A percentile compares a stretch with the other conserved stretches of the same genome.
Evolutionary conservation across 2,797 vertebrate species (phyloP).

Genomic region (Neosilurus mollespiculum): DNA sequence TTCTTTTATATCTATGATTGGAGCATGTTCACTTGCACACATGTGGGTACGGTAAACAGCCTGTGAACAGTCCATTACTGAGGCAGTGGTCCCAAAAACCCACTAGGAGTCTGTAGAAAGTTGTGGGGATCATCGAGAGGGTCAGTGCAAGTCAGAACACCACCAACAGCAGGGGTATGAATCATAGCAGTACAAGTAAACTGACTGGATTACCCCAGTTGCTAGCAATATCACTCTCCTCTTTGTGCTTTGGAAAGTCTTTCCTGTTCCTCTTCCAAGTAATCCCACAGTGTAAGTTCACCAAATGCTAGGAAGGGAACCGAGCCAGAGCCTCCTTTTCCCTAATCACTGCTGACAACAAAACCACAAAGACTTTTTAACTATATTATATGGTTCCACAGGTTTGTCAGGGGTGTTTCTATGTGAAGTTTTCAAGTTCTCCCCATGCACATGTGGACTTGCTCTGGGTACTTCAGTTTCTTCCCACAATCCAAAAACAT

Average conservation of each 20-base stretch:
- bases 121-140: neutral
- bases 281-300: slow-evolving; percentile 21
- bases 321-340: neutral
- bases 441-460: too few species aligned
- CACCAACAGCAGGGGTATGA: slow-evolving; percentile 16
- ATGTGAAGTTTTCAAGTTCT: too few species aligned
- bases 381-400: neutral
- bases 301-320: neutral
- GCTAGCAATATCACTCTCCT: neutral
- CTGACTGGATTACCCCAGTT: slow-evolving; percentile 8
- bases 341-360: neutral
- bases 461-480: too few species aligned
- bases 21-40: neutral
- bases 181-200: slow-evolving; percentile 1
- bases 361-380: neutral
- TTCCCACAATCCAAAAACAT: too few species aligned
- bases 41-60: neutral
- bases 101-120: neutral
- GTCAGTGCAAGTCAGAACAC: neutral
- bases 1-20: neutral
- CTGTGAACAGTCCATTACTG: neutral
- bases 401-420: too few species aligned
- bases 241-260: slow-evolving; percentile 6
- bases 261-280: slow-evolving; percentile 16
- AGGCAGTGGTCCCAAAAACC: neutral